Conservation (phyloP, 2,113 vertebrate species). For the Lethenteron reissneri region DNA sequence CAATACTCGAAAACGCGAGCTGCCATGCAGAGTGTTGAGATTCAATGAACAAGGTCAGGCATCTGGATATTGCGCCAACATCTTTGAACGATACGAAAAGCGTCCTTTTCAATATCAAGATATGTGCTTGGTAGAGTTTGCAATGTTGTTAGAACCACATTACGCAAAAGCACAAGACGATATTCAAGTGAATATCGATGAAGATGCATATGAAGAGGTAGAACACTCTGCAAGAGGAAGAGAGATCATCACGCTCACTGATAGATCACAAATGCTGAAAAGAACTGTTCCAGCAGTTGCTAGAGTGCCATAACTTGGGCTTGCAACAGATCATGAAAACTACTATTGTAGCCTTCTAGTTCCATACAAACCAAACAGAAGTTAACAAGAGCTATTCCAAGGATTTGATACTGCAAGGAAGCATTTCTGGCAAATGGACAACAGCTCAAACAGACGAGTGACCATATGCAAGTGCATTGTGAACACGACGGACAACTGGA, state of each 20-base stretch:
- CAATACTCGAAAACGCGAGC: background rate
- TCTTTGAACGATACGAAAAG: background rate
- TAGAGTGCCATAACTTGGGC: background rate
- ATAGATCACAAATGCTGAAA: background rate
- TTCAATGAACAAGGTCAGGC: background rate
- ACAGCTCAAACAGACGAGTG: background rate
- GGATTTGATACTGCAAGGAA: background rate
- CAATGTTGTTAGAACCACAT: background rate
- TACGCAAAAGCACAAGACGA: background rate
- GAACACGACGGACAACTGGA: too few relatives aligned
- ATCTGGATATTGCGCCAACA: background rate
- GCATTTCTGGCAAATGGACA: background rate
- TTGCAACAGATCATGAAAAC: background rate
- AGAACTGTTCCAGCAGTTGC: background rate
- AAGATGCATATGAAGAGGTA: background rate
- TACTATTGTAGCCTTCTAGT: background rate
- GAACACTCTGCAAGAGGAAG: background rate
- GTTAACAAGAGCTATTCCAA: background rate
- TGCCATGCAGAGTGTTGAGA: background rate
- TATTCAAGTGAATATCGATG: background rate
- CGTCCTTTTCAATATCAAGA: background rate
- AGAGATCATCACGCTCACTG: background rate
- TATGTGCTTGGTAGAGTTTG: background rate
- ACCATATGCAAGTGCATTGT: background rate
- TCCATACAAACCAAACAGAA: background rate